These are phyloP conservation scores for Bubo scandiacus DNA, from an alignment of 2,113 vertebrate genomes.

Conservation along the genomic window DNA sequence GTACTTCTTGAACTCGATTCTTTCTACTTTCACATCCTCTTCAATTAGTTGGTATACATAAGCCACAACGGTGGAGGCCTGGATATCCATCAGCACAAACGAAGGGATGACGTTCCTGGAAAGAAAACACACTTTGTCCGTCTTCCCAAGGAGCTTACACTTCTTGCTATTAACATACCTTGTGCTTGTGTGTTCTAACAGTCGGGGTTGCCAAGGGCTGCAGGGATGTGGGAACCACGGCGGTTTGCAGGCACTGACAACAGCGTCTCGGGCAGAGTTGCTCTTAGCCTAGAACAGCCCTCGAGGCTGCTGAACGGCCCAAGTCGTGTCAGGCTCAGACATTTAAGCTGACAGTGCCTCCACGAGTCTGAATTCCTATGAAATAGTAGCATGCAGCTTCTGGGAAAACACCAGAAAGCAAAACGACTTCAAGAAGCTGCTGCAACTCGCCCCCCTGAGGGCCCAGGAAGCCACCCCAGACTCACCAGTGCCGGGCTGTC, in stretches of 20 bases:
- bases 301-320: too few relatives aligned
- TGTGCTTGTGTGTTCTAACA: background rate
- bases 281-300: too few relatives aligned
- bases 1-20: conserved; percentile 92
- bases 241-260: background rate
- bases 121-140: background rate
- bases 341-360: background rate
- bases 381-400: background rate
- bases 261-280: too few relatives aligned
- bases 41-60: conserved; percentile 90
- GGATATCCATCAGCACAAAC: conserved; percentile 94
- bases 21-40: conserved; percentile 92
- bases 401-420: background rate
- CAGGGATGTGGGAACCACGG: background rate
- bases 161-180: background rate
- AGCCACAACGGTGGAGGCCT: conserved; percentile 90
- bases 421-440: background rate
- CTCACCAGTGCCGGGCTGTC: too few relatives aligned
- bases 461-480: background rate
- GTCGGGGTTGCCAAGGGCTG: background rate
- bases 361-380: background rate
- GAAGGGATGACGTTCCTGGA: conserved; percentile 90
- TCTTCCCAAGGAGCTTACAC: background rate
- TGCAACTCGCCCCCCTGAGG: accelerated
- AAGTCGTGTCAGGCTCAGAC: background rate